phyloP scores from a whole-genome alignment of 2,797 vertebrate genomes.

The Ibycter americanus region DNA sequence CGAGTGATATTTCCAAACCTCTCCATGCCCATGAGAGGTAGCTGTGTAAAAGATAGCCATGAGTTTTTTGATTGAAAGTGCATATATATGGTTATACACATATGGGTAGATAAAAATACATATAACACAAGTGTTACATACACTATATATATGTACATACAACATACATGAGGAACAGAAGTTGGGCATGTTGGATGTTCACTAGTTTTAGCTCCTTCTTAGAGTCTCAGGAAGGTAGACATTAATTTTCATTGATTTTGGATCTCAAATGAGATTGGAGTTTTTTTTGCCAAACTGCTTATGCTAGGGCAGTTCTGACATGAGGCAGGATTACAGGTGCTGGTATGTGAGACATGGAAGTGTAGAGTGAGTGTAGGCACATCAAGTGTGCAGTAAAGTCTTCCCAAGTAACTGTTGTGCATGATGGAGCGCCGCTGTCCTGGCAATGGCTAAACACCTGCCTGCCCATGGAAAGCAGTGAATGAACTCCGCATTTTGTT shows the following conservation, averaged over 20 bases:
- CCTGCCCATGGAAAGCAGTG: background rate
- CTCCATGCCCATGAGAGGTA: background rate
- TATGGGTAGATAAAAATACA: background rate
- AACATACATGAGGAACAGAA: background rate
- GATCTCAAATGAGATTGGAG: background rate
- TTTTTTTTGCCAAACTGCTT: background rate
- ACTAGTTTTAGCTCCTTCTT: background rate
- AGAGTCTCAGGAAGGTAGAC: background rate
- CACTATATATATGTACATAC: background rate
- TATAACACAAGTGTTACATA: background rate
- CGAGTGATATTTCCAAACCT: background rate
- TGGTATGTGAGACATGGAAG: background rate
- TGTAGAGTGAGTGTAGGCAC: background rate
- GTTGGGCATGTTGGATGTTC: background rate
- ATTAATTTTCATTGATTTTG: background rate
- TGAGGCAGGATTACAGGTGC: background rate
- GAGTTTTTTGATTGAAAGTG: background rate
- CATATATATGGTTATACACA: background rate
- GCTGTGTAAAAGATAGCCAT: background rate
- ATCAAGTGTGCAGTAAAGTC: background rate
- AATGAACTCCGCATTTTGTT: background rate
- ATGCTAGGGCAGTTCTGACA: background rate
- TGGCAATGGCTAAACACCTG: background rate
- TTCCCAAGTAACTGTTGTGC: rapidly evolving
- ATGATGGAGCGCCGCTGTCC: background rate